Evolutionary conservation across 2,888 invertebrate genomes (phyloP).

Genomic region (Cryptosula pallasiana): DNA sequence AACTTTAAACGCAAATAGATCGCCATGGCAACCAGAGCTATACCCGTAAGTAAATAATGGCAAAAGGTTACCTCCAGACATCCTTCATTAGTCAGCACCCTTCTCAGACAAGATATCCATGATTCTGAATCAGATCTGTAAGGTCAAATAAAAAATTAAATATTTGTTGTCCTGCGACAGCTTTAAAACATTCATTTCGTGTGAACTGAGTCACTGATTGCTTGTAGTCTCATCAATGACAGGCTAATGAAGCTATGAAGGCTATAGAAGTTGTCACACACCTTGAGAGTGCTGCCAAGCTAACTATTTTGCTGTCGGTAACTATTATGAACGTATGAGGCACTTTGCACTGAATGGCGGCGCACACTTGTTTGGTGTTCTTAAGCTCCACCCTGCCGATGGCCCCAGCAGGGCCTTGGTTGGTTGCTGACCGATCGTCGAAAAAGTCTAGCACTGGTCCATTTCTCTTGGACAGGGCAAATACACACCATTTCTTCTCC

Average conservation of each 20-base stretch:
- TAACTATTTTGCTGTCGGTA: constrained; percentile 8
- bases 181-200: no score
- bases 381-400: neutral
- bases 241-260: no score
- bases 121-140: constrained; percentile 2
- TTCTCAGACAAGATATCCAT: constrained; percentile 2
- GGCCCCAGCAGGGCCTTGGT: constrained; percentile 31
- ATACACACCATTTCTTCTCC: constrained; percentile 42
- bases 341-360: constrained; percentile 22
- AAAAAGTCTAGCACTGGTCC: constrained; percentile 41
- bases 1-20: no score
- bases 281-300: neutral
- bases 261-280: no score
- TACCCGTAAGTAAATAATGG: neutral
- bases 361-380: constrained; percentile 15
- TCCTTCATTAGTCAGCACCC: neutral
- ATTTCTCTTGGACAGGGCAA: constrained; percentile 33
- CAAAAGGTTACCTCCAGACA: constrained; percentile 1
- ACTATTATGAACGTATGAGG: constrained; percentile 20
- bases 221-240: no score
- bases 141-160: no score
- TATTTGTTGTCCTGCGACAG: no score
- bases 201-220: no score
- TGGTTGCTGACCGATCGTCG: constrained; percentile 37
- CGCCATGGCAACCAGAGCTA: no score